Conservation (phyloP, 2,888 invertebrate species). For the Mantis religiosa region DNA sequence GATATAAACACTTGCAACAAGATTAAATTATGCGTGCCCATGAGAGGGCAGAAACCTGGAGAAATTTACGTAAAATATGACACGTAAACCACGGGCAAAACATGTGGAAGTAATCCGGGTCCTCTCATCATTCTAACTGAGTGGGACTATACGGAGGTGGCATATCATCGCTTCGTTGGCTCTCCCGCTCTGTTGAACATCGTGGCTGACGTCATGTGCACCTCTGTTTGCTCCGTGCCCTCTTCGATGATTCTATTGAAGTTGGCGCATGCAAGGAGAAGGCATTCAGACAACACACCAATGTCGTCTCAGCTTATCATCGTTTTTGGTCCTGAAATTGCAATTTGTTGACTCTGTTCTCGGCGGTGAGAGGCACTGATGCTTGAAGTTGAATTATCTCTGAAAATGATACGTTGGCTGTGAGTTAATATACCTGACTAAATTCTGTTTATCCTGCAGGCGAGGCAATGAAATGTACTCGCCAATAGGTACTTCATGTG, state of each 20-base stretch:
- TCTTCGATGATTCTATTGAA: not conserved
- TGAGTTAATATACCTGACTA: not conserved
- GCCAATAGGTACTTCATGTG: no score
- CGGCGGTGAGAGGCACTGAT: not conserved
- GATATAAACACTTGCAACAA: not conserved
- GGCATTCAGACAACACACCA: not conserved
- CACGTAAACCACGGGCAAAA: not conserved
- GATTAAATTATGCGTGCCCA: not conserved
- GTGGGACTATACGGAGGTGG: no score
- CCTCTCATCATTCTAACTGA: not conserved
- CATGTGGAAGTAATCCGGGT: not conserved
- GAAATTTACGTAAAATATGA: not conserved
- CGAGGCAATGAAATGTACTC: no score
- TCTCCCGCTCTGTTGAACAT: not conserved
- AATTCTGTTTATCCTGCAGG: not conserved
- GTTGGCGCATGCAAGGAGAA: not conserved
- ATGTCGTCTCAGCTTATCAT: not conserved
- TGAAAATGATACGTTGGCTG: not conserved
- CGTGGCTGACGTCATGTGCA: not conserved
- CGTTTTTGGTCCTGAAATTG: not conserved
- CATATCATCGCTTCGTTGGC: not conserved
- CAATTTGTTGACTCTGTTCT: not conserved
- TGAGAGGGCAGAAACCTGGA: not conserved
- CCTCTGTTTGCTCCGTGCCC: no score
- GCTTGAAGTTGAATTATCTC: not conserved